Conservation (phyloP, 1,140 invertebrate species). For the Sweltsa coloradensis region DNA sequence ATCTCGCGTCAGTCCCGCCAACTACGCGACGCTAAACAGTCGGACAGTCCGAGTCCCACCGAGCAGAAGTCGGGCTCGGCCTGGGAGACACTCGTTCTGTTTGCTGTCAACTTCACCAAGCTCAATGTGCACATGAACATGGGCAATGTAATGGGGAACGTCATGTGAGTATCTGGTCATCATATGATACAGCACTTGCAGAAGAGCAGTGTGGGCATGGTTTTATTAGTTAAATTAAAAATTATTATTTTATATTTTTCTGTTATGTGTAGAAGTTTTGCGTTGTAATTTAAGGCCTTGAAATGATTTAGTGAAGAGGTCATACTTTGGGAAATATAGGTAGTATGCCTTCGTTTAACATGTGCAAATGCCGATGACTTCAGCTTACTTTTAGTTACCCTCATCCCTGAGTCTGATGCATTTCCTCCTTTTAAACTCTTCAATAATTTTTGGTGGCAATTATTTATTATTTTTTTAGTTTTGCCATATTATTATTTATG, state of each 20-base stretch:
- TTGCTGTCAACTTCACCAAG: conserved; percentile 89
- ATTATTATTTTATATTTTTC: conserved; percentile 1
- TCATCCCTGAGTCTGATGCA: neutral
- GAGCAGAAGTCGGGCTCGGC: conserved; percentile 41
- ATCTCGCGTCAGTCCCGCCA: conserved; percentile 23
- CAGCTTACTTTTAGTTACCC: neutral
- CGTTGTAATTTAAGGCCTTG: neutral
- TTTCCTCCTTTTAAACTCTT: neutral
- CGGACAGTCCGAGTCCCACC: conserved; percentile 34
- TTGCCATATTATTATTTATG: too few relatives aligned
- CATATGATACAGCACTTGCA: neutral
- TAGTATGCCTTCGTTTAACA: neutral
- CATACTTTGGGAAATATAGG: too few relatives aligned
- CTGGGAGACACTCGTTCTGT: conserved; percentile 92
- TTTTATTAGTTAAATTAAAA: neutral
- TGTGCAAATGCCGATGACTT: neutral
- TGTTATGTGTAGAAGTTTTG: neutral
- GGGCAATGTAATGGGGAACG: conserved; percentile 98
- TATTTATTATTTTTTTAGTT: too few relatives aligned
- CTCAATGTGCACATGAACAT: conserved; percentile 97
- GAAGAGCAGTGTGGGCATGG: neutral
- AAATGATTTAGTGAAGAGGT: too few relatives aligned
- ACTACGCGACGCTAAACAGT: conserved; percentile 14
- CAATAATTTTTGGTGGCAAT: too few relatives aligned
- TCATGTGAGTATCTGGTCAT: conserved; percentile 43